Conservation (phyloP, 2,888 invertebrate species). For the Orgyia antiqua region DNA sequence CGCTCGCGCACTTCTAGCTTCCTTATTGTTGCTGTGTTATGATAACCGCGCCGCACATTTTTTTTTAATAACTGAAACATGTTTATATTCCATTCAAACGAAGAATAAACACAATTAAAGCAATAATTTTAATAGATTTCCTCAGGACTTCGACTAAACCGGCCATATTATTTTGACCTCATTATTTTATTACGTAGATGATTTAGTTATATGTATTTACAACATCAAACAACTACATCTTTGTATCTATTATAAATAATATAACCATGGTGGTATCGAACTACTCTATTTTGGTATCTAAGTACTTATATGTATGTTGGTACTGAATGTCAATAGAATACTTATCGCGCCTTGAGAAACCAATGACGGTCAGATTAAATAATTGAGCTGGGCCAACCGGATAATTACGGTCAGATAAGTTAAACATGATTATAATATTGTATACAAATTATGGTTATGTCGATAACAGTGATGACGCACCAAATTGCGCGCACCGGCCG, state of each 20-base stretch:
- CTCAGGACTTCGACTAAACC: slow-evolving; percentile 8
- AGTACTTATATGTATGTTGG: too few species aligned
- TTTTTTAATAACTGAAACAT: slow-evolving; percentile 12
- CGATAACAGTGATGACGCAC: slow-evolving; percentile 11
- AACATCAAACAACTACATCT: too few species aligned
- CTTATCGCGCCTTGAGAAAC: slow-evolving; percentile 33
- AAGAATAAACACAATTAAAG: slow-evolving; percentile 8
- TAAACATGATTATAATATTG: slow-evolving; percentile 23
- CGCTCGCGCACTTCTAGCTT: slow-evolving; percentile 42
- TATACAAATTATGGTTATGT: slow-evolving; percentile 21
- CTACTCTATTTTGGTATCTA: too few species aligned
- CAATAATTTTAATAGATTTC: slow-evolving; percentile 9
- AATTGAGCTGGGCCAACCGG: slow-evolving; percentile 29
- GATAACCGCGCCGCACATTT: slow-evolving; percentile 26
- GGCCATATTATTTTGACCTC: slow-evolving; percentile 11
- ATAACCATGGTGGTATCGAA: too few species aligned
- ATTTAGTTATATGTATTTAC: too few species aligned
- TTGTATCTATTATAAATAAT: too few species aligned
- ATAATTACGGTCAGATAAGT: slow-evolving; percentile 33
- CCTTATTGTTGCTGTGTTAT: slow-evolving; percentile 44
- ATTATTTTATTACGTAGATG: slow-evolving; percentile 17
- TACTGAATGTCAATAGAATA: too few species aligned
- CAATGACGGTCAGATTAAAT: slow-evolving; percentile 37
- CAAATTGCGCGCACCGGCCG: slow-evolving; percentile 16
- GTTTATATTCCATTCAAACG: slow-evolving; percentile 7